phyloP scores from a whole-genome alignment of 2,113 vertebrate species.

The Lampris incognitus region DNA sequence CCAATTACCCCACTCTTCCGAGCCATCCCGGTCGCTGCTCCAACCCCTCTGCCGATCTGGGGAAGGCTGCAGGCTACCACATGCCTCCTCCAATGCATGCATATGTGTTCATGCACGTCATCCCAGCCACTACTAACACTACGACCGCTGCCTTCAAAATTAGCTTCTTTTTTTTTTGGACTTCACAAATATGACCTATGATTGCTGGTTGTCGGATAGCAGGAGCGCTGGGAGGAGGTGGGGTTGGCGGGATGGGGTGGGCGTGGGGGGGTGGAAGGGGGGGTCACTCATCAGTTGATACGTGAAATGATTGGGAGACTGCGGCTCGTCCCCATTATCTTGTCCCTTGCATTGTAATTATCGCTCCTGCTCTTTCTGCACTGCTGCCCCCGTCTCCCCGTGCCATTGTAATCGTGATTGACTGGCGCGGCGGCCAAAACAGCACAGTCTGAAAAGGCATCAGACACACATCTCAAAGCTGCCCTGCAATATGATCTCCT shows the following conservation, averaged over 20 bases:
- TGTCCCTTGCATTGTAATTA: slow-evolving; percentile 89
- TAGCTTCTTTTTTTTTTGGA: slow-evolving; percentile 82
- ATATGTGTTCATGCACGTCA: too few species aligned
- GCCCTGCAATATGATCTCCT: slow-evolving; percentile 82
- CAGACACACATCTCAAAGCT: slow-evolving; percentile 87
- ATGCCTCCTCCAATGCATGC: too few species aligned
- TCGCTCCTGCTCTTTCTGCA: slow-evolving; percentile 88
- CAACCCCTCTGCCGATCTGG: too few species aligned
- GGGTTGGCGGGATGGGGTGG: neutral
- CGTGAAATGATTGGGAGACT: slow-evolving; percentile 86
- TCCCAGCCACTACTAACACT: slow-evolving; percentile 45
- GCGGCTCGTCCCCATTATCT: slow-evolving; percentile 88
- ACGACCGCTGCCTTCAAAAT: slow-evolving; percentile 66
- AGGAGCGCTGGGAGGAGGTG: neutral
- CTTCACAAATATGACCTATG: slow-evolving; percentile 83
- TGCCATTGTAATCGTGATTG: slow-evolving; percentile 90
- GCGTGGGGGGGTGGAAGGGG: slow-evolving; percentile 14
- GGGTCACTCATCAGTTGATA: slow-evolving; percentile 82
- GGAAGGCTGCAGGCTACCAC: too few species aligned
- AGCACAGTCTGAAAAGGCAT: slow-evolving; percentile 85
- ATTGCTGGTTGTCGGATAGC: slow-evolving; percentile 80
- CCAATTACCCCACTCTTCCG: too few species aligned
- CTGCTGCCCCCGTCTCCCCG: slow-evolving; percentile 86
- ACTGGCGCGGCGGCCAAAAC: slow-evolving; percentile 87
- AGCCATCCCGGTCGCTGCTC: too few species aligned